Evolutionary conservation across 2,113 vertebrate species (phyloP).

Genomic region (Jaculus jaculus): DNA sequence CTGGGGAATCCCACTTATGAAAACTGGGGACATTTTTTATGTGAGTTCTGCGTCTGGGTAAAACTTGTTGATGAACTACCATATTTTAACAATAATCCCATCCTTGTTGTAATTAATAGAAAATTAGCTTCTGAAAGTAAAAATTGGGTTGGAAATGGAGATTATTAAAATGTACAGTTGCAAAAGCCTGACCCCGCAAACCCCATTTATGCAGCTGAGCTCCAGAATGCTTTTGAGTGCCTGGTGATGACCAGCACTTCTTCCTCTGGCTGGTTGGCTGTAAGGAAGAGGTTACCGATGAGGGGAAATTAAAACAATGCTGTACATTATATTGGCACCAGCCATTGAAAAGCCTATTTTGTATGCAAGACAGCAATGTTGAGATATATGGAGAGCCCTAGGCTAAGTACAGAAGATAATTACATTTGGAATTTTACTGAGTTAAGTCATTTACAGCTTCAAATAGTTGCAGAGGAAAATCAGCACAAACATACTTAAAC

Average conservation of each 20-base stretch:
- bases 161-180: constrained; percentile 75
- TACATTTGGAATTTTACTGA: constrained; percentile 99
- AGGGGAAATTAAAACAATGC: constrained; percentile 92
- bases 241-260: constrained; percentile 76
- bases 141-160: constrained; percentile 77
- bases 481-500: constrained; percentile 90
- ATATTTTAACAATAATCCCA: constrained; percentile 74
- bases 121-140: constrained; percentile 74
- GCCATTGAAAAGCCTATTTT: constrained; percentile 96
- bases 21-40: constrained; percentile 23
- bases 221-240: constrained; percentile 80
- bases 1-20: constrained; percentile 46
- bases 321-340: constrained; percentile 94
- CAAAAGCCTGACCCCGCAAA: constrained; percentile 73
- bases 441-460: constrained; percentile 99
- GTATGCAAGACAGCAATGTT: constrained; percentile 94
- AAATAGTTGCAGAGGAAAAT: constrained; percentile 94
- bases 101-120: constrained; percentile 75
- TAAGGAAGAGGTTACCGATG: constrained; percentile 85
- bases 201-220: constrained; percentile 79
- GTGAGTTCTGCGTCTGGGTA: constrained; percentile 68
- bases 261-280: constrained; percentile 78
- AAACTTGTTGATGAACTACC: constrained; percentile 72
- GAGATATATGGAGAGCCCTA: constrained; percentile 97
- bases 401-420: constrained; percentile 99